phyloP scores from a whole-genome alignment of 2,888 invertebrate genomes.

The Lochmaea crataegi region DNA sequence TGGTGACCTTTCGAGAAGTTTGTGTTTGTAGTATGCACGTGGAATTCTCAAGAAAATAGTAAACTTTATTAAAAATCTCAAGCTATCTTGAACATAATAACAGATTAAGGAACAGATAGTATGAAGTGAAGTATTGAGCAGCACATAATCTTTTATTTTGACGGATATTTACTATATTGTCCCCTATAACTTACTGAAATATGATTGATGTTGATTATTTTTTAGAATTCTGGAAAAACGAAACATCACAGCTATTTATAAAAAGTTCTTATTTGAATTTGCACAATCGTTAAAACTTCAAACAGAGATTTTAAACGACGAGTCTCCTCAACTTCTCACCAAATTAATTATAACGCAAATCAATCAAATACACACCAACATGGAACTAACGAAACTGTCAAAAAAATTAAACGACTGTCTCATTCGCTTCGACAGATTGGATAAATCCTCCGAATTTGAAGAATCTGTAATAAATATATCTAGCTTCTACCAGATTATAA shows the following conservation, averaged over 20 bases:
- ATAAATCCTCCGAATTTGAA: background rate
- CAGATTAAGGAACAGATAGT: no score
- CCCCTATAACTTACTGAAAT: background rate
- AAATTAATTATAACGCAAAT: background rate
- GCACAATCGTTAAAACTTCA: slow-evolving; percentile 32
- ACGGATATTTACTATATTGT: no score
- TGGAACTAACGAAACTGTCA: background rate
- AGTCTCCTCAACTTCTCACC: background rate
- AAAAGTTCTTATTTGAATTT: slow-evolving; percentile 13
- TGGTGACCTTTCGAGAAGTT: no score
- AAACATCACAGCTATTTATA: slow-evolving; percentile 7
- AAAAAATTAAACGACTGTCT: background rate
- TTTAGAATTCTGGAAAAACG: slow-evolving; percentile 17
- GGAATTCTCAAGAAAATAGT: no score
- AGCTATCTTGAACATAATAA: no score
- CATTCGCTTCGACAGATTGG: background rate
- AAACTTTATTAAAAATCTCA: no score
- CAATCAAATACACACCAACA: background rate
- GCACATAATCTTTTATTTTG: no score
- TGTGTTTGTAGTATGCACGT: no score
- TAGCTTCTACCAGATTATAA: slow-evolving; percentile 64
- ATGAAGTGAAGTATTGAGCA: no score
- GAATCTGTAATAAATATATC: slow-evolving; percentile 45
- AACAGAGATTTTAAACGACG: slow-evolving; percentile 22
- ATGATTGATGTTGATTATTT: background rate